Conservation (phyloP, 1,140 invertebrate species). For the Drosophila littoralis region DNA sequence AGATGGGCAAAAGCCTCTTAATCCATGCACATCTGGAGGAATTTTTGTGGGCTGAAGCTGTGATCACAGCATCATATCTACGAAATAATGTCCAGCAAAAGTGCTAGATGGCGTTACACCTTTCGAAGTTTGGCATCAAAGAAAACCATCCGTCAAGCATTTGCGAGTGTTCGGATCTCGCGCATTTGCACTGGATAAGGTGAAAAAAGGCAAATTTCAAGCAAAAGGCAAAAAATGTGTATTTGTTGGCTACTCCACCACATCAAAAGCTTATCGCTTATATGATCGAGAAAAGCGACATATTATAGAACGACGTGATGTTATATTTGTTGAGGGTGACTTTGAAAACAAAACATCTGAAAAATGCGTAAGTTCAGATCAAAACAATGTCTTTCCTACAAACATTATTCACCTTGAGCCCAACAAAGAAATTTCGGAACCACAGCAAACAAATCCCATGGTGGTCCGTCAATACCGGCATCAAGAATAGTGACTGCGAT, state of each 20-base stretch:
- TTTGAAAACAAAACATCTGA: background rate
- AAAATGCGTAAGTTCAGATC: background rate
- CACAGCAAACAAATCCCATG: background rate
- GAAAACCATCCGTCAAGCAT: constrained; percentile 13
- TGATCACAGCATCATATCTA: background rate
- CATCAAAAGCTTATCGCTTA: constrained; percentile 5
- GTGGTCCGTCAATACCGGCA: background rate
- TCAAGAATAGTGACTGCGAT: background rate
- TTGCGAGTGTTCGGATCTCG: constrained; percentile 14
- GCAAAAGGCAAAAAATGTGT: background rate
- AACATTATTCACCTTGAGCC: constrained; percentile 1
- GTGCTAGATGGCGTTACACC: background rate
- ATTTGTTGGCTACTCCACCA: background rate
- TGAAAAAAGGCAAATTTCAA: constrained; percentile 5
- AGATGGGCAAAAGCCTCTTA: background rate
- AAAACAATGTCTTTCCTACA: background rate
- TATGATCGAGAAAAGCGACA: background rate
- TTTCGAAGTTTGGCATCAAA: constrained; percentile 4
- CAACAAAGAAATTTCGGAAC: background rate
- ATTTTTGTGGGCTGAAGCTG: constrained; percentile 12
- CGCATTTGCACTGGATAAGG: constrained; percentile 4
- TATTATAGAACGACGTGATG: constrained; percentile 6
- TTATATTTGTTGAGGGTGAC: constrained; percentile 4
- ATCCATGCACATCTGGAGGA: background rate
- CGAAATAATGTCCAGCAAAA: constrained; percentile 1